These are phyloP conservation scores for Spinus pinus DNA, from an alignment of 2,797 vertebrate genomes.

Conservation along the genomic window DNA sequence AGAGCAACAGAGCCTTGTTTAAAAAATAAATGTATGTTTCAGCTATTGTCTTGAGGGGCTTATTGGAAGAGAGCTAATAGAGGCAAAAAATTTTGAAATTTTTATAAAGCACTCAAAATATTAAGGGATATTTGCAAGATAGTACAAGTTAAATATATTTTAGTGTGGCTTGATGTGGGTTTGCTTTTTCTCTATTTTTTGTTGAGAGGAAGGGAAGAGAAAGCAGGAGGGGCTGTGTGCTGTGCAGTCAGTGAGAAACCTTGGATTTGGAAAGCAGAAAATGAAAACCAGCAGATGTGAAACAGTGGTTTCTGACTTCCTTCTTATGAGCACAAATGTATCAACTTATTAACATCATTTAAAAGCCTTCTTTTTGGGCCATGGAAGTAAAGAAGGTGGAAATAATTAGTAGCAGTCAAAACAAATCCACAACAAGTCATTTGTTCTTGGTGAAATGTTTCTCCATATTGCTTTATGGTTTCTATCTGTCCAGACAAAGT, in stretches of 20 bases:
- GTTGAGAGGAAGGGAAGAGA: background rate
- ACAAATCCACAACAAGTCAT: background rate
- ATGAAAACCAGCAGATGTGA: constrained; percentile 11
- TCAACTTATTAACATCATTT: constrained; percentile 12
- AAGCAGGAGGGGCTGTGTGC: background rate
- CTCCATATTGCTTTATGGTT: background rate
- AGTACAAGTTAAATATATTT: background rate
- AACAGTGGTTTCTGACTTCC: constrained; percentile 48
- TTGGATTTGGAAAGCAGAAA: constrained; percentile 8
- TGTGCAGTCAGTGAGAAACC: background rate
- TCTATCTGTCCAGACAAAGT: background rate
- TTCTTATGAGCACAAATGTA: background rate
- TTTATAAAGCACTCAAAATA: background rate
- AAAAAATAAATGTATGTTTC: background rate
- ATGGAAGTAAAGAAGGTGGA: background rate
- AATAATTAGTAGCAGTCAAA: background rate
- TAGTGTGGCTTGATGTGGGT: background rate
- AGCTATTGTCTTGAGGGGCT: background rate
- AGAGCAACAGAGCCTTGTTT: background rate
- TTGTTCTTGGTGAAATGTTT: background rate
- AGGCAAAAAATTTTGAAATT: background rate
- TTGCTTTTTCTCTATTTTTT: background rate
- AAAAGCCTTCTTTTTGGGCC: background rate
- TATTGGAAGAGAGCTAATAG: background rate
- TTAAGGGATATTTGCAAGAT: background rate